A percentile compares a stretch with the other conserved stretches of the same genome.
phyloP scores from a whole-genome alignment of 2,113 vertebrate genomes.

The Camelus bactrianus region DNA sequence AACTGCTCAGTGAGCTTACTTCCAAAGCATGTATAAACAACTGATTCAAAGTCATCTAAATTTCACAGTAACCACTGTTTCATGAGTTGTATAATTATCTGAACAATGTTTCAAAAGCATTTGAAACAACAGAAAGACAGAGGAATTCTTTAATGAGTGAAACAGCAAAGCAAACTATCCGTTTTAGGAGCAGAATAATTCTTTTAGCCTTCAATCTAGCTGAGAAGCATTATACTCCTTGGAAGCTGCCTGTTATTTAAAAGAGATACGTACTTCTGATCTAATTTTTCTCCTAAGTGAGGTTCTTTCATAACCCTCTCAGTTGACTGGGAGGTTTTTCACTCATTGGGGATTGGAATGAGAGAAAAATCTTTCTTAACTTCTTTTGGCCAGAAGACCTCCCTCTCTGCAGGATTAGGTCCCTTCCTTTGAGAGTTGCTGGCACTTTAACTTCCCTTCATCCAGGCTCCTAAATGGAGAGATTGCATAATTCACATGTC shows the following conservation, averaged over 20 bases:
- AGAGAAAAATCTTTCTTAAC: not conserved
- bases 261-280: not conserved
- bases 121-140: not conserved
- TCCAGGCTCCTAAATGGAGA: not conserved
- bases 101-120: not conserved
- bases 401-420: not conserved
- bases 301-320: not conserved
- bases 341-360: not conserved
- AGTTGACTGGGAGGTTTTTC: not conserved
- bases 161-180: not conserved
- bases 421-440: not conserved
- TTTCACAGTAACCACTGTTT: not conserved
- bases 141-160: not conserved
- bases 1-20: not conserved
- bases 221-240: not conserved
- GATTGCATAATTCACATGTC: not conserved
- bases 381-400: not conserved
- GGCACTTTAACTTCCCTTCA: not conserved
- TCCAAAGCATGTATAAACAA: not conserved
- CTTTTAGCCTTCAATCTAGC: not conserved
- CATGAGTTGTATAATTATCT: not conserved
- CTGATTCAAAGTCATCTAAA: conserved; percentile 15
- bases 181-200: not conserved
- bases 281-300: not conserved
- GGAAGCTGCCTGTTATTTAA: not conserved